Evolutionary conservation across 2,797 vertebrate genomes (phyloP), one percentile per base, ranked within the genome.

Genomic region (Chromis chromis): DNA sequence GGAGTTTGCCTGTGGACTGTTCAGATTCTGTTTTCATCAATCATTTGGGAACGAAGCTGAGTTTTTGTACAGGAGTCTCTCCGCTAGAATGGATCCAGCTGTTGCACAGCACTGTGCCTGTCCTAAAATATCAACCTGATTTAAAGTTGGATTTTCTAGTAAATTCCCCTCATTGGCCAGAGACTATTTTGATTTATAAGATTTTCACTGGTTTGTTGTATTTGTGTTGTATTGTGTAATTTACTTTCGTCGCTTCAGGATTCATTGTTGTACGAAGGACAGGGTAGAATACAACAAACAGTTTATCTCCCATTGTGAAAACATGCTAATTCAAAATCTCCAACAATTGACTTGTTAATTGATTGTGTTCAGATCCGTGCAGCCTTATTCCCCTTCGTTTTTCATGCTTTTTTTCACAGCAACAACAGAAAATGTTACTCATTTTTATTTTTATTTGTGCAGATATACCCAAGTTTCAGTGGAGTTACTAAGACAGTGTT

Each of bases 11-110:
- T 49, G 36, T 53, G 17, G 46, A 66, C 33, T 53, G 16, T 44
- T 65, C 25, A 16, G 7, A 28, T 54, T 65, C 19, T 46, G 4
- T 70, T 24, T 48, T 9, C 16, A 27, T 82, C 33, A 57, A 25
- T 48, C 14, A 44, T 71, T 66, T 28, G 6, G 4, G 16, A 55
- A 49, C 4, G 22, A 49, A 74, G 22, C 48, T 27, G 16, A 70
- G 40, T 46, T 67, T 54, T 16, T 65, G 19, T n/a, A 10, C 42
- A 6, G 19, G 19, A 19, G 7, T 48, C 19, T 48, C 14, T 42
- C 4, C 13, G 25, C 33, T n/a, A 11, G 48, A 58, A 22, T 25
- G 33, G 19, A 52, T 59, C 10, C 4, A 33, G 50, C 28, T 33
- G 40, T 55, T 63, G 46, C 5, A 52, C 19, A 46, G 48, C 27